Conservation (phyloP, 2,888 invertebrate genomes). For the Allolobophora icterica region DNA sequence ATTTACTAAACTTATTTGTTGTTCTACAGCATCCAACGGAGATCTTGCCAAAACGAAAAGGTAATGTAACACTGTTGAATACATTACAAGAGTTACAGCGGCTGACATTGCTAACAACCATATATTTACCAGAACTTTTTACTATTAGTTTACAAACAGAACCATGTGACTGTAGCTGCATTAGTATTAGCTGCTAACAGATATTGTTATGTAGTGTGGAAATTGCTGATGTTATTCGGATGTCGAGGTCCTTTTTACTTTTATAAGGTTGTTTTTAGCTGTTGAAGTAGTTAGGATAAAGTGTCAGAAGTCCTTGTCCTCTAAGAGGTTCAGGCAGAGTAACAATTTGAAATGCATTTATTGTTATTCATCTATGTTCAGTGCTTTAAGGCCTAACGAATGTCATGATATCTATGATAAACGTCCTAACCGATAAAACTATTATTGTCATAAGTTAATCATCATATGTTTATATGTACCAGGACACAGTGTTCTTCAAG, state of each 20-base stretch:
- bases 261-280: neutral
- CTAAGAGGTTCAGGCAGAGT: too few relatives aligned
- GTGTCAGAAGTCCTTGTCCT: neutral
- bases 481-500: too few relatives aligned
- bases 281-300: neutral
- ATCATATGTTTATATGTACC: too few relatives aligned
- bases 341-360: too few relatives aligned
- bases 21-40: conserved; percentile 77
- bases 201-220: neutral
- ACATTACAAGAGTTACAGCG: too few relatives aligned
- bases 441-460: too few relatives aligned
- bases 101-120: neutral
- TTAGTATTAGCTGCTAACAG: neutral
- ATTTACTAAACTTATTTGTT: neutral
- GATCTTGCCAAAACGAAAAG: conserved; percentile 62
- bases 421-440: too few relatives aligned
- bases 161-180: neutral
- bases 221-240: neutral
- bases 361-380: too few relatives aligned
- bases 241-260: neutral
- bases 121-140: neutral
- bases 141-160: neutral
- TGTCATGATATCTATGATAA: too few relatives aligned
- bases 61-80: conserved; percentile 49
- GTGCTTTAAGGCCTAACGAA: too few relatives aligned